These are phyloP conservation scores for Trichogramma evanescens DNA, from an alignment of 2,888 invertebrate genomes.

Conservation along the genomic window DNA sequence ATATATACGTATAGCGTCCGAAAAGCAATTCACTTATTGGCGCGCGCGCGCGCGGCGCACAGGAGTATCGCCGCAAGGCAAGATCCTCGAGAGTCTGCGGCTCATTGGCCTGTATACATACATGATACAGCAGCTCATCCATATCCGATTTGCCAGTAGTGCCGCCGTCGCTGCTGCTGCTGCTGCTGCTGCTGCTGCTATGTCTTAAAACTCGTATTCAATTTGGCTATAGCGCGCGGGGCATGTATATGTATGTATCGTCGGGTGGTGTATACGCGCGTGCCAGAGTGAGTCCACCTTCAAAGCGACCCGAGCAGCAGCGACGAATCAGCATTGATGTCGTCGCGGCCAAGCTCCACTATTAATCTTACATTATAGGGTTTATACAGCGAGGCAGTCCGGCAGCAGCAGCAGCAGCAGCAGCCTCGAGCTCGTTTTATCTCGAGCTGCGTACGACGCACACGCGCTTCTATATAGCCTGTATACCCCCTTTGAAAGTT, in stretches of 20 bases:
- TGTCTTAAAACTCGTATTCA: conserved; percentile 43
- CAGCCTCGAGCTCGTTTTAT: conserved; percentile 15
- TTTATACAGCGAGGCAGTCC: conserved; percentile 34
- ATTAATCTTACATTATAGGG: conserved; percentile 48
- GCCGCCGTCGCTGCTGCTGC: neutral
- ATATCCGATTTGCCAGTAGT: neutral
- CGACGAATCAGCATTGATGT: conserved; percentile 41
- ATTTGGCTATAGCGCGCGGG: conserved; percentile 44
- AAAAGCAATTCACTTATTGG: conserved; percentile 40
- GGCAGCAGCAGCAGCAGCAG: conserved; percentile 22
- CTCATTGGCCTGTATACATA: no score
- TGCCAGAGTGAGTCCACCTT: conserved; percentile 35
- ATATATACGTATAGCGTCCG: no score
- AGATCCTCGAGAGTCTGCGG: no score
- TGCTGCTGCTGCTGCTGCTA: neutral
- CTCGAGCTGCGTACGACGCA: neutral
- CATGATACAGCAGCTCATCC: neutral
- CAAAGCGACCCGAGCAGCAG: conserved; percentile 28
- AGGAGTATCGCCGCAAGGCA: conserved; percentile 17
- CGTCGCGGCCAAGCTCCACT: conserved; percentile 38
- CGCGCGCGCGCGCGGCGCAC: conserved; percentile 32
- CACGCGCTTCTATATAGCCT: no score
- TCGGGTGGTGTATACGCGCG: no score
- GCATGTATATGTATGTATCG: no score
- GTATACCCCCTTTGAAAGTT: conserved; percentile 19